Evolutionary conservation across 2,888 invertebrate species (phyloP), one percentile per base, ranked within the genome.

Genomic region (Cataglyphis livida): DNA sequence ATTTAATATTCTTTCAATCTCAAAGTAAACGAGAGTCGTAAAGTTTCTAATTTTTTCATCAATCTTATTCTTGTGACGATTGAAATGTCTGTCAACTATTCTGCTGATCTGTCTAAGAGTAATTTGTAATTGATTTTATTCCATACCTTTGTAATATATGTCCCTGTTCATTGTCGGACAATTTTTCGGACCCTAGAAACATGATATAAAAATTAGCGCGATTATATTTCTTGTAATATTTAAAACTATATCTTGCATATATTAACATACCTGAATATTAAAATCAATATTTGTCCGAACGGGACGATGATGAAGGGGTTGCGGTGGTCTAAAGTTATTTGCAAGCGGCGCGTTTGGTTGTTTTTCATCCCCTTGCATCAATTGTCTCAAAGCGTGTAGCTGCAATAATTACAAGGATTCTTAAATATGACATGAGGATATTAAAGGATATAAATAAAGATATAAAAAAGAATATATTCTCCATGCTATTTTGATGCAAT

Each of bases 251-350:
- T 18, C 2, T 44, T 54, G 15, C 21, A n/a, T 0, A 51, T 38
- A 21, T 71, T 44, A 15, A 18, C 65, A 18, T 91, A 96, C 97
- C 96, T 97, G 96, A 93, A 97, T 96, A 95, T 97, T 97, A 95
- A 99, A 99, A 95, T 99, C 98, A 95, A 99, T 99, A 95, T 99
- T 99, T 91, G 99, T 99, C 95, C 99, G 96, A 90, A 99, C 97
- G 82, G 99, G 97, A 91, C 99, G 97, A 95, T 99, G 98, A 95
- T 99, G 97, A 86, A 99, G 96, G 78, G 98, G 98, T 95, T 98
- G 98, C 70, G 98, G 97, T 83, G 99, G 99, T 93, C 99, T 96
- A 95, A 97, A 98, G 96, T 99, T 99, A 96, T 98, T 98, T 91
- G 98, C 98, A 94, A 99, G 96, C 32, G 98, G 98, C 75, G 98